These are phyloP conservation scores for Allacma fusca DNA, from an alignment of 2,888 invertebrate species.

Conservation along the genomic window DNA sequence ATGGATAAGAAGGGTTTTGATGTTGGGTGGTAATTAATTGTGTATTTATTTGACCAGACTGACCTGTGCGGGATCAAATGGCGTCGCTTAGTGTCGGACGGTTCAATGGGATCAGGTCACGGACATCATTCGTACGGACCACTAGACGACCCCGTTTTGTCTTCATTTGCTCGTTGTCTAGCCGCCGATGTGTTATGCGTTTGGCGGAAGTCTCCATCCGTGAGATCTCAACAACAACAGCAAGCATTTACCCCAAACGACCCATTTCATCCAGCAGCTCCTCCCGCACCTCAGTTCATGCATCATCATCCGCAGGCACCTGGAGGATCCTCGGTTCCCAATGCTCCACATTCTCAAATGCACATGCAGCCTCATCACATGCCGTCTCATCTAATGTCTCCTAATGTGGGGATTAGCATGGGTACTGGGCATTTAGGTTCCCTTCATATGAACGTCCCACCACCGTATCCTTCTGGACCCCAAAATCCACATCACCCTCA, in stretches of 20 bases:
- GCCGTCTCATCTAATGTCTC: constrained; percentile 52
- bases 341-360: constrained; percentile 41
- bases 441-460: constrained; percentile 63
- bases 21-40: too few species aligned
- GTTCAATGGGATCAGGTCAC: constrained; percentile 64
- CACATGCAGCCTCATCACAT: constrained; percentile 52
- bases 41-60: too few species aligned
- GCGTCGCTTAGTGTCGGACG: constrained; percentile 91
- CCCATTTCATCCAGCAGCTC: constrained; percentile 51
- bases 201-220: constrained; percentile 87
- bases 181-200: constrained; percentile 96
- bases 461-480: constrained; percentile 65
- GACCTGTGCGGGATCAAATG: constrained; percentile 99
- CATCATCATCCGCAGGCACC: constrained; percentile 49
- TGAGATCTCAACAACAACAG: constrained; percentile 47
- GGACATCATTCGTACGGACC: constrained; percentile 70
- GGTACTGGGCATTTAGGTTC: constrained; percentile 46
- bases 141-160: constrained; percentile 87
- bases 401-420: constrained; percentile 45
- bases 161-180: constrained; percentile 89
- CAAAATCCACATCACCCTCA: constrained; percentile 65
- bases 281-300: constrained; percentile 58
- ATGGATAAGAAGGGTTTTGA: too few species aligned
- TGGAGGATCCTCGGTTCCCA: constrained; percentile 22
- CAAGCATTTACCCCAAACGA: constrained; percentile 48